Base-by-base conservation (phyloP, 1,140 invertebrate genomes). In the Platyura marginata region DNA sequence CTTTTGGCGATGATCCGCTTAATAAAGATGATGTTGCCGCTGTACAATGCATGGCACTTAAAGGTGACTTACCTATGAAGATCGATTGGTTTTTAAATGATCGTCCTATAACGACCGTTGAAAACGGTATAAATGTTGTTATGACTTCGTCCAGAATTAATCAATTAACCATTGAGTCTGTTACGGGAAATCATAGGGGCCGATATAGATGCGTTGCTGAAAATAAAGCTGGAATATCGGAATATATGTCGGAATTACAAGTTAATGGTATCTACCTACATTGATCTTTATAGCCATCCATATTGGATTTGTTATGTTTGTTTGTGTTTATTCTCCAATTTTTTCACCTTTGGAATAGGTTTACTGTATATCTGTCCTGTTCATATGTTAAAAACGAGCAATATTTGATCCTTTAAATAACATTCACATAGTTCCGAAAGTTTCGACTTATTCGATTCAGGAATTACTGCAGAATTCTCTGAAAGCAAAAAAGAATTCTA, bases 231-330 rank as follows among this genome's bases (percentile, higher is more conserved):
- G 71, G 69, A 44, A 65, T 56, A 20, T 65, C 65, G 29, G 42
- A 44, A 29, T 47, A 54, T 40, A 47, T 47, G 2, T 66, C 74
- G 21, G 53, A 55, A 42, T 58, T 77, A 37, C 61, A 66, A 44
- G 71, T 77, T 45, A 74, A 74, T 56, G 71, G 72, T 75, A 69
- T n/a, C n/a, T n/a, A n/a, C n/a, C n/a, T n/a, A n/a, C n/a, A n/a
- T n/a, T n/a, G n/a, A n/a, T n/a, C n/a, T n/a, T n/a, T n/a, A n/a
- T n/a, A n/a, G n/a, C n/a, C n/a, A n/a, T n/a, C n/a, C n/a, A n/a
- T n/a, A n/a, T n/a, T n/a, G n/a, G n/a, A n/a, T n/a, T n/a, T n/a
- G n/a, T n/a, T n/a, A n/a, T n/a, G n/a, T n/a, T n/a, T n/a, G n/a
- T n/a, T n/a, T n/a, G n/a, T n/a, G n/a, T n/a, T n/a, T n/a, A n/a